A percentile compares a stretch with the other conserved stretches of the same genome.
phyloP scores from a whole-genome alignment of 1,140 invertebrate species.

The Zaprionus kolodkinae region DNA sequence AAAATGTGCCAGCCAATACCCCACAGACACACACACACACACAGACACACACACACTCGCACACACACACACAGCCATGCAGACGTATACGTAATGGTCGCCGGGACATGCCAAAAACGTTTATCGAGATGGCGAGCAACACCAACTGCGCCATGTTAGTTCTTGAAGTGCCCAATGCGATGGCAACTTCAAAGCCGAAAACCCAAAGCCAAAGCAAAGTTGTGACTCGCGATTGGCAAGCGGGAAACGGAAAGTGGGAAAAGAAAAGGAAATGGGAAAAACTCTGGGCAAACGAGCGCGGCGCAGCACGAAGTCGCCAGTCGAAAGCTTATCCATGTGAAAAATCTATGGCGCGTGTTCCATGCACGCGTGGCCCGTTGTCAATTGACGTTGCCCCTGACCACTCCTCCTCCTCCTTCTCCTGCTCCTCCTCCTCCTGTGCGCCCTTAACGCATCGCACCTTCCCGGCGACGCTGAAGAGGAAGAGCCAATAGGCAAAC shows the following conservation, averaged over 20 bases:
- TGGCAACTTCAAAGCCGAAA: constrained; percentile 53
- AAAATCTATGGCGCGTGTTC: constrained; percentile 77
- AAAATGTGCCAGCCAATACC: constrained; percentile 47
- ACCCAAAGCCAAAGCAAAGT: constrained; percentile 51
- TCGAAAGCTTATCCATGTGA: constrained; percentile 76
- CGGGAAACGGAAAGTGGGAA: constrained; percentile 4
- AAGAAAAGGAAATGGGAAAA: constrained; percentile 7
- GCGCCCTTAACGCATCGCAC: constrained; percentile 70
- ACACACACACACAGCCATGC: constrained; percentile 10
- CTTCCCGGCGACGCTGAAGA: constrained; percentile 42
- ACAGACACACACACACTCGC: constrained; percentile 19
- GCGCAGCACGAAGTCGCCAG: constrained; percentile 43
- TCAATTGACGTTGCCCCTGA: constrained; percentile 27
- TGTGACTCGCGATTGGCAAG: constrained; percentile 50
- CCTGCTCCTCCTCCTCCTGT: not conserved
- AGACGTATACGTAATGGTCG: constrained; percentile 49
- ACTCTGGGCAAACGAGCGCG: constrained; percentile 15
- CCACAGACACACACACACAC: constrained; percentile 18
- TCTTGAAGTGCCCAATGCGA: constrained; percentile 26
- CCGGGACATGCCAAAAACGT: constrained; percentile 65
- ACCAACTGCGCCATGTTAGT: constrained; percentile 31
- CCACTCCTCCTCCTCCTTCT: not conserved
- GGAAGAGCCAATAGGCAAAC: constrained; percentile 42
- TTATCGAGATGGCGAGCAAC: constrained; percentile 65
- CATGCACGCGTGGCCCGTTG: constrained; percentile 47